Evolutionary conservation across 2,888 invertebrate species (phyloP).

Genomic region (Euplexia lucipara): DNA sequence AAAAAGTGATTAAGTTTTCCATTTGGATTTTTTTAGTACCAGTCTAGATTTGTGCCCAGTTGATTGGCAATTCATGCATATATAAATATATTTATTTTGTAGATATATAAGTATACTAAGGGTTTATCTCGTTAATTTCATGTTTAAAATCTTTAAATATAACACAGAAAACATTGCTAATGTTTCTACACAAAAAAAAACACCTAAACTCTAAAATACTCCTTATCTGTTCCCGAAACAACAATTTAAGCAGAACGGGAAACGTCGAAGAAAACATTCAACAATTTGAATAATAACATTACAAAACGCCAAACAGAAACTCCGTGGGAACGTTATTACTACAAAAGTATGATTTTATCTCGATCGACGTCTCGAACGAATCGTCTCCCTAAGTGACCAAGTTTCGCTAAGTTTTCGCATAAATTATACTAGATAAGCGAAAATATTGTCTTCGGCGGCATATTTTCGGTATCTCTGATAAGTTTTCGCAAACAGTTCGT

Average conservation of each 20-base stretch:
- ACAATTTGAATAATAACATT: constrained; percentile 61
- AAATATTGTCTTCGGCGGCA: constrained; percentile 89
- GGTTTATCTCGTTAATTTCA: no score
- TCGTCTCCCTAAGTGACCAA: constrained; percentile 85
- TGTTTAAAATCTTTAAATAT: background rate
- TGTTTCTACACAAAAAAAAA: background rate
- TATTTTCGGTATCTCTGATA: constrained; percentile 85
- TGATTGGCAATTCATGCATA: no score
- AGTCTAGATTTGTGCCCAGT: no score
- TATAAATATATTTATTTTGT: no score
- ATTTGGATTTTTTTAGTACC: no score
- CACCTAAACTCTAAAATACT: background rate
- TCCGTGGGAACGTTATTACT: constrained; percentile 43
- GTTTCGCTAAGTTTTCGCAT: constrained; percentile 87
- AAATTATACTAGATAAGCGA: constrained; percentile 89
- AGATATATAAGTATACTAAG: no score
- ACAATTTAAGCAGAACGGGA: constrained; percentile 45
- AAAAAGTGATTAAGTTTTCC: no score
- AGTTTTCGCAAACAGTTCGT: constrained; percentile 83
- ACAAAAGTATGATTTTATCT: constrained; percentile 79
- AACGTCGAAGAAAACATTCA: constrained; percentile 55
- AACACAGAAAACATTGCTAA: background rate
- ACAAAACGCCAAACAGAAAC: constrained; percentile 47
- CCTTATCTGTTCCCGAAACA: constrained; percentile 46
- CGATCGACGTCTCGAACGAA: constrained; percentile 82